These are phyloP conservation scores for Theocolax elegans DNA, from an alignment of 1,140 invertebrate genomes.

Conservation along the genomic window DNA sequence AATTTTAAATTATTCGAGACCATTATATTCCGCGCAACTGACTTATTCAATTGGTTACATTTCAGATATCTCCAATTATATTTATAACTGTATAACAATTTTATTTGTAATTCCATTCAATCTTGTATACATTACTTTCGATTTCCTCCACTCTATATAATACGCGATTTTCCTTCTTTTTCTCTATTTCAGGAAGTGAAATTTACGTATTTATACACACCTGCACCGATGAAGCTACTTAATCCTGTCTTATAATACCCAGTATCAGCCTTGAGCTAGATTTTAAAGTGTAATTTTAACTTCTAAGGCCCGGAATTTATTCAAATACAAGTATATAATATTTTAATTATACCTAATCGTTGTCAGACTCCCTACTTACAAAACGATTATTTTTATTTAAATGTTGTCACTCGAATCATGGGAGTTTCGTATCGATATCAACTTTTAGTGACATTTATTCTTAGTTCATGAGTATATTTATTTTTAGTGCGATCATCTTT, in stretches of 20 bases:
- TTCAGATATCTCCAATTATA: not conserved
- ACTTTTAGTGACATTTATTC: no score
- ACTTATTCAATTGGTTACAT: not conserved
- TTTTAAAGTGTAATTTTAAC: constrained; percentile 18
- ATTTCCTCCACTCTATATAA: not conserved
- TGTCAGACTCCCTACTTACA: not conserved
- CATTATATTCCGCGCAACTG: not conserved
- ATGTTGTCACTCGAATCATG: not conserved
- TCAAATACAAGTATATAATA: not conserved
- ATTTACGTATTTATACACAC: constrained; percentile 5
- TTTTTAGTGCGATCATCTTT: no score
- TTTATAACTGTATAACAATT: no score
- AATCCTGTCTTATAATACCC: not conserved
- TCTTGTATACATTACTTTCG: not conserved
- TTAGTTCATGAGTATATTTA: no score
- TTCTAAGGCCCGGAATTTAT: not conserved
- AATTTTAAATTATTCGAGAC: no score
- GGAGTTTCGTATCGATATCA: no score
- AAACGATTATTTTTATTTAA: not conserved
- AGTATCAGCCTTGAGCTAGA: constrained; percentile 10
- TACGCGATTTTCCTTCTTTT: not conserved
- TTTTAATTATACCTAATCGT: no score
- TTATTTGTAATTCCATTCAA: no score
- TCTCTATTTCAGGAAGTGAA: not conserved
- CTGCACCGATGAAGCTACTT: not conserved